Percentiles rank a stretch among this genome's conserved stretches.
These are phyloP conservation scores for Erythrocercus mccallii DNA, from an alignment of 2,113 vertebrate genomes.

Conservation along the genomic window DNA sequence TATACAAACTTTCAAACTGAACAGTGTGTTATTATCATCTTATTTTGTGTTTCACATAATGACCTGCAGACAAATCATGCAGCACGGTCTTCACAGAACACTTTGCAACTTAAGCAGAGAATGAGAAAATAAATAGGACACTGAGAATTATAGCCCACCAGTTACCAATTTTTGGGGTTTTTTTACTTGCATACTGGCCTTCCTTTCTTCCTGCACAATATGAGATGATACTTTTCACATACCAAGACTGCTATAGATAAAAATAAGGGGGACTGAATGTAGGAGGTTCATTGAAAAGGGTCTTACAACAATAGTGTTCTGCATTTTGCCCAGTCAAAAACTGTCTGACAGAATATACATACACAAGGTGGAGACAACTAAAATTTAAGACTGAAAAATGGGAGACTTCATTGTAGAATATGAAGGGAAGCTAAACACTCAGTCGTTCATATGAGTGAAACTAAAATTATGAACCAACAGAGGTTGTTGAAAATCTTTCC, in stretches of 20 bases:
- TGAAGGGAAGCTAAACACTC: not conserved
- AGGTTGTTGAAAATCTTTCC: not conserved
- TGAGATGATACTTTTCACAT: not conserved
- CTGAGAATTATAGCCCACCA: not conserved
- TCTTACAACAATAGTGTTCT: not conserved
- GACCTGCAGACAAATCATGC: not conserved
- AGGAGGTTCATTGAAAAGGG: not conserved
- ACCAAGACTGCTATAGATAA: not conserved
- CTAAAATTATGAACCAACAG: not conserved
- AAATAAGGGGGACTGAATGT: not conserved
- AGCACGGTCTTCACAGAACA: not conserved
- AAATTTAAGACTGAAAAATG: not conserved
- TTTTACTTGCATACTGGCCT: not conserved
- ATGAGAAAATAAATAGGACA: not conserved
- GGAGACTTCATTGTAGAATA: not conserved
- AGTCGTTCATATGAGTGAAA: not conserved
- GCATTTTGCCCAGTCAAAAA: not conserved
- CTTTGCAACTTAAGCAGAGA: not conserved
- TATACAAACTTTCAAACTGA: not conserved
- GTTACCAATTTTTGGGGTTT: fast-evolving
- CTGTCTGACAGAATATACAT: not conserved
- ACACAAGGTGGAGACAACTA: not conserved
- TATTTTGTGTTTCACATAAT: not conserved
- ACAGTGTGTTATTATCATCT: not conserved
- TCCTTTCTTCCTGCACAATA: not conserved